Conservation (phyloP, 1,140 invertebrate species). For the Dendroctonus ponderosae region DNA sequence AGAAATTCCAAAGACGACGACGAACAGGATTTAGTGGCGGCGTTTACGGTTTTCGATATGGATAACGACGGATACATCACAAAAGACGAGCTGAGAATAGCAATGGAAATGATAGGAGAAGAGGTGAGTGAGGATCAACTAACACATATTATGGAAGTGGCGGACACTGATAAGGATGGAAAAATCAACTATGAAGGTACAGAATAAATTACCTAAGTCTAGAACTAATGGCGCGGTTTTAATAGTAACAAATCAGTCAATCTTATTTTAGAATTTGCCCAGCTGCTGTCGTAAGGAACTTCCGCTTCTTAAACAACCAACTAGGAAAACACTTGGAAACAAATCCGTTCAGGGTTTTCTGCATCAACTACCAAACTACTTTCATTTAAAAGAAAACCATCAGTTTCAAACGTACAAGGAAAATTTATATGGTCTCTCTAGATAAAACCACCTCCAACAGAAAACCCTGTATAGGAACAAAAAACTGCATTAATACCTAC, state of each 20-base stretch:
- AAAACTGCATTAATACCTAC: no score
- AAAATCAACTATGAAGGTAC: slow-evolving; percentile 77
- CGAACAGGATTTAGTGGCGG: slow-evolving; percentile 68
- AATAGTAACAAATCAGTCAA: no score
- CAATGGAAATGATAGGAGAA: slow-evolving; percentile 77
- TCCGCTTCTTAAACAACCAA: no score
- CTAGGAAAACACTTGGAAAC: no score
- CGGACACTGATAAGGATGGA: slow-evolving; percentile 73
- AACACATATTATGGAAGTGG: slow-evolving; percentile 67
- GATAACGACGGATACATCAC: slow-evolving; percentile 77
- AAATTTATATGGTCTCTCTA: no score
- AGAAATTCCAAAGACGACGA: slow-evolving; percentile 62
- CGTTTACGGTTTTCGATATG: slow-evolving; percentile 75
- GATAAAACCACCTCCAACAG: no score
- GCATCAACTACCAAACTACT: no score
- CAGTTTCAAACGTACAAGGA: no score
- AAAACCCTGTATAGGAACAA: no score
- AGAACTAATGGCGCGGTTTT: neutral
- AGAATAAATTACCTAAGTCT: slow-evolving; percentile 1
- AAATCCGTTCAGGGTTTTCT: no score
- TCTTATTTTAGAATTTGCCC: slow-evolving; percentile 62
- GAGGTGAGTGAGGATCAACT: slow-evolving; percentile 68
- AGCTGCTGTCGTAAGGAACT: slow-evolving; percentile 48
- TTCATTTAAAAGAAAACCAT: no score
- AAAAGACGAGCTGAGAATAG: slow-evolving; percentile 68